Conservation (phyloP, 2,113 vertebrate genomes). For the Mesembrinibis cayennensis region DNA sequence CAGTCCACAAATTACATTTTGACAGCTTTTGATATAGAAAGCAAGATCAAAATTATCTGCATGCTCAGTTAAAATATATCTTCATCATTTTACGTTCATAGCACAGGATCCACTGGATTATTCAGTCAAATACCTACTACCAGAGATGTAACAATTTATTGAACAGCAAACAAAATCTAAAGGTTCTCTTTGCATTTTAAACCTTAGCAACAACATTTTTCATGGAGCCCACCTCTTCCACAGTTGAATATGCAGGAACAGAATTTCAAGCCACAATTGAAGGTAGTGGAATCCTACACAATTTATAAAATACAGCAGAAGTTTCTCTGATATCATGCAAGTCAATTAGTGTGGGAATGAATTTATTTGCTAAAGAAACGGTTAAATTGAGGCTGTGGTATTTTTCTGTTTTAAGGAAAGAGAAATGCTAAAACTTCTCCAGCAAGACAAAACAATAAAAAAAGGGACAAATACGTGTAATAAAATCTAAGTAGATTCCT, state of each 20-base stretch:
- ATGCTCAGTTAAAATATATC: neutral
- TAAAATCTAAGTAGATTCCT: neutral
- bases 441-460: neutral
- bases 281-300: neutral
- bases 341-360: neutral
- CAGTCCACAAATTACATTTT: neutral
- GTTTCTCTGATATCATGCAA: neutral
- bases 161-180: neutral
- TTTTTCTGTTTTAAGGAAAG: neutral
- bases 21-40: neutral
- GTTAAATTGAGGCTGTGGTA: neutral
- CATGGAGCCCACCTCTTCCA: neutral
- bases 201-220: neutral
- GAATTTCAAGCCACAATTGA: neutral
- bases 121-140: neutral
- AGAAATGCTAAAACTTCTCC: neutral
- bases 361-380: neutral
- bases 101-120: neutral
- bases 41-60: neutral
- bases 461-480: neutral
- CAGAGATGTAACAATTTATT: neutral
- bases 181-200: neutral
- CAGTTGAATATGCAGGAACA: neutral
- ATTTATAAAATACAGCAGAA: neutral
- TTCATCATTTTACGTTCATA: neutral